Percentiles rank a stretch among this genome's conserved stretches.
Conservation (phyloP, 2,797 vertebrate genomes). For the Hydrolagus colliei region DNA sequence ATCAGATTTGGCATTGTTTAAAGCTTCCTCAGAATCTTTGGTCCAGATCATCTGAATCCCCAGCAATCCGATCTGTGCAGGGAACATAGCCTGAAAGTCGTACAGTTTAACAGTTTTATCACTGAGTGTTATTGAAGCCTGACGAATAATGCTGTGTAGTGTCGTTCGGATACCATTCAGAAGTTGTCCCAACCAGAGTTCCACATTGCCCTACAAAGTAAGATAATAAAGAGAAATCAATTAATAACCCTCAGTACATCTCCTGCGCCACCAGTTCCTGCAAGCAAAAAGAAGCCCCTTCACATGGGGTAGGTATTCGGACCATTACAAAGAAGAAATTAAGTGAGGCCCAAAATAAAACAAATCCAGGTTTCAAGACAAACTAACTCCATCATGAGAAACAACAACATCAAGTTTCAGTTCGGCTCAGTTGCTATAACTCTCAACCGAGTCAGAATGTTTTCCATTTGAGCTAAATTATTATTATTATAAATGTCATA, state of each 20-base stretch:
- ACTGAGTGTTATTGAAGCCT: slow-evolving; percentile 57
- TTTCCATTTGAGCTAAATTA: too few species aligned
- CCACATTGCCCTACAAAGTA: slow-evolving; percentile 68
- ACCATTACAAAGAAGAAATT: slow-evolving; percentile 38
- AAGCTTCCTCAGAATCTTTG: slow-evolving; percentile 67
- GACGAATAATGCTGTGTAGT: slow-evolving; percentile 64
- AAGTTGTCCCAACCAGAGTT: slow-evolving; percentile 70
- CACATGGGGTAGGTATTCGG: too few species aligned
- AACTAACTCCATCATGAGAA: background rate
- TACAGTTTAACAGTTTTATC: slow-evolving; percentile 60
- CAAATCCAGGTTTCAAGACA: background rate
- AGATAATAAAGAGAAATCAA: slow-evolving; percentile 38
- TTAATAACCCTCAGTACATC: slow-evolving; percentile 22
- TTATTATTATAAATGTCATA: too few species aligned
- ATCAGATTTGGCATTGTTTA: slow-evolving; percentile 62
- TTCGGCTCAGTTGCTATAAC: too few species aligned
- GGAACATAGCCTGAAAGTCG: slow-evolving; percentile 67
- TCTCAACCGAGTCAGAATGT: too few species aligned
- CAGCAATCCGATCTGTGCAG: slow-evolving; percentile 73
- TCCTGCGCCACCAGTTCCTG: background rate
- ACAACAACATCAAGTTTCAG: background rate
- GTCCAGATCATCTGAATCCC: slow-evolving; percentile 83
- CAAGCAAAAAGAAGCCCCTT: background rate
- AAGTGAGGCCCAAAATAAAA: slow-evolving; percentile 35
- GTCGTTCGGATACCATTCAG: slow-evolving; percentile 65